Base-by-base conservation (phyloP, 2,888 invertebrate genomes). In the Epistrophe eligans region DNA sequence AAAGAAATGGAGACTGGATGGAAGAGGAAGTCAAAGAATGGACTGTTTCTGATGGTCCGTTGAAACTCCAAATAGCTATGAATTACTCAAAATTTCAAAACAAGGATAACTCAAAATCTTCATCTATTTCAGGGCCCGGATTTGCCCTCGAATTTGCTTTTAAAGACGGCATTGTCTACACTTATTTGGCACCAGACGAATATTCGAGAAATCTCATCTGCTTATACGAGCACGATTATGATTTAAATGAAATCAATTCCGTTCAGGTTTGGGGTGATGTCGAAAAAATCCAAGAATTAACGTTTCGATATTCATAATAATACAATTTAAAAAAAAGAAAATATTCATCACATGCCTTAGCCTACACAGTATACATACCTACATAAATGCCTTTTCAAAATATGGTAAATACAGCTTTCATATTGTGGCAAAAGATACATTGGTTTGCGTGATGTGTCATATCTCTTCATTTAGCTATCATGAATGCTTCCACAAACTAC, bases 251-350 rank as follows among this genome's bases (percentile, higher is more conserved):
- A 17, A 93, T 93, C 43, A 88, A 91, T 84, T 90, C 91, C 57
- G 85, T 93, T 35, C 93, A 93, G 89, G 90, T 93, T 57, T 93
- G 93, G 92, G 93, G 92, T 70, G 93, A 93, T 90, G 90, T 93
- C 28, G 88, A 91, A 82, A 92, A 91, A 89, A 90, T 93, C 43
- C 90, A 90, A 40, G 90, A 91, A 79, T 88, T 92, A 88, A 89
- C 91, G 52, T 90, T 92, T 89, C 88, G 84, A 60, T 90, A 89
- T 76, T 79, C 88, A 48, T 89, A 88, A 88, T 82, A 67, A 28
- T 4, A 77, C 32, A 43, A 55, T 58, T n/a, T n/a, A 57, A 35
- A 0, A 32, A 24, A 13, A n/a, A 24, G 24, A 24, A 24, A 24
- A 24, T 24, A 24, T 48, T 77, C 28, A 77, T 17, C n/a, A 67